phyloP scores from a whole-genome alignment of 2,888 invertebrate genomes.

The Trichopoda pennipes region DNA sequence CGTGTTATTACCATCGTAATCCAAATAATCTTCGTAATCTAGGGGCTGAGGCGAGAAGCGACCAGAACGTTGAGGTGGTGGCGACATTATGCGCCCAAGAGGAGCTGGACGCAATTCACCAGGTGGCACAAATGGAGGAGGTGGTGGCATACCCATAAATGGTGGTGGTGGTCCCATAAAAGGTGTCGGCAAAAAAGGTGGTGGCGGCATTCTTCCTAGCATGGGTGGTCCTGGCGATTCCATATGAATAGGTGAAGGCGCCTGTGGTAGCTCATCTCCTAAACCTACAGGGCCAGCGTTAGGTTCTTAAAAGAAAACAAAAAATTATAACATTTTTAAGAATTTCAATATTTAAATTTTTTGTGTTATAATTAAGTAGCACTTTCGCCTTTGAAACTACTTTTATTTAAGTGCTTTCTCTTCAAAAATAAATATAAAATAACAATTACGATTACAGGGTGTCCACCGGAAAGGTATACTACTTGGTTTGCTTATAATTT shows the following conservation, averaged over 20 bases:
- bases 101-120: slow-evolving; percentile 83
- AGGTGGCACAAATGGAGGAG: slow-evolving; percentile 80
- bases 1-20: slow-evolving; percentile 71
- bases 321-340: slow-evolving; percentile 10
- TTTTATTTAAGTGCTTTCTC: no score
- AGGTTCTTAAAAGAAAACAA: slow-evolving; percentile 63
- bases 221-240: slow-evolving; percentile 79
- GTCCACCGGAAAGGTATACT: no score
- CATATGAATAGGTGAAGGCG: slow-evolving; percentile 79
- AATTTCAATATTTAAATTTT: no score
- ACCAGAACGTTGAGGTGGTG: slow-evolving; percentile 77
- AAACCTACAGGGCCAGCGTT: slow-evolving; percentile 48
- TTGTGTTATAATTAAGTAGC: no score
- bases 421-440: no score
- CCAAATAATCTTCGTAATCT: slow-evolving; percentile 72
- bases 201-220: slow-evolving; percentile 83
- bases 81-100: slow-evolving; percentile 83
- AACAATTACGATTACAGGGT: no score
- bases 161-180: slow-evolving; percentile 85
- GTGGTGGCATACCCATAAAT: slow-evolving; percentile 84
- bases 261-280: slow-evolving; percentile 69
- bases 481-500: no score
- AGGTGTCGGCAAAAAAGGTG: slow-evolving; percentile 84
- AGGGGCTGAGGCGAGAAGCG: slow-evolving; percentile 67
- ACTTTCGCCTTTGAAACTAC: no score